Evolutionary conservation across 1,140 invertebrate species (phyloP).

Genomic region (Agrypnia vestita): DNA sequence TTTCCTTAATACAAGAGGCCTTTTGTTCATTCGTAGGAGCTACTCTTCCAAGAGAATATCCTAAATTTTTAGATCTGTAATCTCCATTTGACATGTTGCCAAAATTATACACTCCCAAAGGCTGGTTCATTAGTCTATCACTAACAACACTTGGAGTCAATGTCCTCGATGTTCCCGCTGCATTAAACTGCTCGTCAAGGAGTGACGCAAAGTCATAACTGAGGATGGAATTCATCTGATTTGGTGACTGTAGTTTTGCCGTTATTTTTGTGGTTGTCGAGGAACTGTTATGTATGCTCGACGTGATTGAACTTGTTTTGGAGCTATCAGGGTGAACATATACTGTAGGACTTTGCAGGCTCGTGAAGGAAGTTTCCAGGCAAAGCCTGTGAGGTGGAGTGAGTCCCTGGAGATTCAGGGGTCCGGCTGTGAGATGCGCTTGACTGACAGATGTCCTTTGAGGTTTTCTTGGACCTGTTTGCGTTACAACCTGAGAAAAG

Average conservation of each 20-base stretch:
- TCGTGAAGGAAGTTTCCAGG: constrained; percentile 85
- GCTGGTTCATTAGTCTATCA: constrained; percentile 51
- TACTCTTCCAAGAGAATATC: constrained; percentile 26
- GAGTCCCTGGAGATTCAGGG: constrained; percentile 53
- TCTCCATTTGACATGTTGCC: constrained; percentile 52
- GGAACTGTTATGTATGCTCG: constrained; percentile 57
- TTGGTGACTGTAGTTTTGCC: constrained; percentile 57
- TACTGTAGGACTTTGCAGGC: constrained; percentile 73
- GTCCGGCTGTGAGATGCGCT: constrained; percentile 63
- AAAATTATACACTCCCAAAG: constrained; percentile 58
- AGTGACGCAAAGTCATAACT: constrained; percentile 60
- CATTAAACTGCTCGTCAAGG: constrained; percentile 58
- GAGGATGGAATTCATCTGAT: constrained; percentile 57
- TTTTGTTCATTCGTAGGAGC: constrained; percentile 38
- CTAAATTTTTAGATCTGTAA: constrained; percentile 46
- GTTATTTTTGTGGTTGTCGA: constrained; percentile 54
- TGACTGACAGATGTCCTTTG: constrained; percentile 71
- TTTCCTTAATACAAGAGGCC: constrained; percentile 39
- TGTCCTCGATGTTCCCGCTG: constrained; percentile 50
- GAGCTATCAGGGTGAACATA: constrained; percentile 61
- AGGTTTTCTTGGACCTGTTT: constrained; percentile 81
- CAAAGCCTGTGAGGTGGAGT: constrained; percentile 76
- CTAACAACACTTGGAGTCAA: constrained; percentile 55
- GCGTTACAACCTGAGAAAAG: constrained; percentile 81
- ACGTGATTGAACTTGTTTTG: constrained; percentile 51